phyloP scores from a whole-genome alignment of 2,113 vertebrate genomes.

The Strigops habroptila region DNA sequence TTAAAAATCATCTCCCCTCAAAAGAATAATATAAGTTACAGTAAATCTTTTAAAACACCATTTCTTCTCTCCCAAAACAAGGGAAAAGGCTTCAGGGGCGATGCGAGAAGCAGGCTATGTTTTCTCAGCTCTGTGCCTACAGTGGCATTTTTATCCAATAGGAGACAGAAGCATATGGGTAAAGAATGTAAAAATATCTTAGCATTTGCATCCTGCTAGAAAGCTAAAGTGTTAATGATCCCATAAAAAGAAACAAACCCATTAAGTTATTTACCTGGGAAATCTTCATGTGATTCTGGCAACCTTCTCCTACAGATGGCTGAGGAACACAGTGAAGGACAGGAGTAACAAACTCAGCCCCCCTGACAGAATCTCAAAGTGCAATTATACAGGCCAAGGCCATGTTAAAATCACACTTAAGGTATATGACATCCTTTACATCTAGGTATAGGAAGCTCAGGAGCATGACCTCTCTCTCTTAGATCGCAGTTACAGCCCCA shows the following conservation, averaged over 20 bases:
- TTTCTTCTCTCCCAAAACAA: not conserved
- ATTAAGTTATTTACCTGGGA: not conserved
- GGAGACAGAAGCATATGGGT: not conserved
- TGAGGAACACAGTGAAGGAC: not conserved
- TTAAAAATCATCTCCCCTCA: not conserved
- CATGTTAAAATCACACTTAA: not conserved
- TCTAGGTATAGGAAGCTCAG: not conserved
- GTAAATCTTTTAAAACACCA: not conserved
- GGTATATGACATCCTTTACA: not conserved
- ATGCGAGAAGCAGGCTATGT: not conserved
- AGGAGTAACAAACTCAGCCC: not conserved
- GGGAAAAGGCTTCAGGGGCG: not conserved
- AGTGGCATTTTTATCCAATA: not conserved
- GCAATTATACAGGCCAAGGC: not conserved
- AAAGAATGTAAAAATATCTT: not conserved
- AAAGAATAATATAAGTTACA: not conserved
- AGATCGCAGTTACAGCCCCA: not conserved
- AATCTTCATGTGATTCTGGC: not conserved
- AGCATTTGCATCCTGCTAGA: not conserved
- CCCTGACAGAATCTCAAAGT: not conserved
- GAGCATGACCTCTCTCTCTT: not conserved
- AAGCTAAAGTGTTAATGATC: not conserved
- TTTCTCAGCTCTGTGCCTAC: not conserved
- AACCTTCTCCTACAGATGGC: not conserved
- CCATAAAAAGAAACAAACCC: not conserved